Evolutionary conservation across 2,888 invertebrate genomes (phyloP).

Genomic region (Pseudanteris insignis): DNA sequence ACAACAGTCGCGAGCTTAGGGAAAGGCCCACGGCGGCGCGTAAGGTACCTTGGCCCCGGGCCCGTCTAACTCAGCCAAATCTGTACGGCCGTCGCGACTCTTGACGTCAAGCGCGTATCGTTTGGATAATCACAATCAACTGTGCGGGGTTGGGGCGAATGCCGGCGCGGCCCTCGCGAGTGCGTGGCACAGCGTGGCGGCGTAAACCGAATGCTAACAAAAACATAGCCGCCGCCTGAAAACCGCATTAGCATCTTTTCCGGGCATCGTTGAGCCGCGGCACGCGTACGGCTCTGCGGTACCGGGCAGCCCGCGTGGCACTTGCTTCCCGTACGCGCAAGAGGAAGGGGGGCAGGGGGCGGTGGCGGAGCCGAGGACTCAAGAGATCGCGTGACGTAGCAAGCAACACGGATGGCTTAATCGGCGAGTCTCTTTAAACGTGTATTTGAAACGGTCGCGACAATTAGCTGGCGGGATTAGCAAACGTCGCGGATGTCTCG

Average conservation of each 20-base stretch:
- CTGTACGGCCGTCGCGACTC: too few relatives aligned
- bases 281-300: constrained; percentile 39
- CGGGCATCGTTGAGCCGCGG: constrained; percentile 37
- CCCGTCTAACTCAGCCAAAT: too few relatives aligned
- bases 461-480: constrained; percentile 41
- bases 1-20: too few relatives aligned
- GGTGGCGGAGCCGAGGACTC: too few relatives aligned
- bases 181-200: constrained; percentile 1
- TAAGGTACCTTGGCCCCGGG: too few relatives aligned
- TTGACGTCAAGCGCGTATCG: background rate
- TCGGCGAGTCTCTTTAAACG: constrained; percentile 26
- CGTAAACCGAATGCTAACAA: constrained; percentile 15
- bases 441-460: constrained; percentile 29
- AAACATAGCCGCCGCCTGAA: constrained; percentile 19
- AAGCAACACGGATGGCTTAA: constrained; percentile 16
- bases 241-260: constrained; percentile 29
- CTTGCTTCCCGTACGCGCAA: constrained; percentile 42
- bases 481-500: constrained; percentile 41
- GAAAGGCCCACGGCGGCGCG: too few relatives aligned
- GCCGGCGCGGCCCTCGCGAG: background rate
- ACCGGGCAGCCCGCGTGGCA: constrained; percentile 43
- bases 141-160: background rate
- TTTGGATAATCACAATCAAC: background rate
- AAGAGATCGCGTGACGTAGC: constrained; percentile 23
- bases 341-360: constrained; percentile 22